These are phyloP conservation scores for Lordiphosa andalusiaca DNA, from an alignment of 2,888 invertebrate genomes.

Conservation along the genomic window DNA sequence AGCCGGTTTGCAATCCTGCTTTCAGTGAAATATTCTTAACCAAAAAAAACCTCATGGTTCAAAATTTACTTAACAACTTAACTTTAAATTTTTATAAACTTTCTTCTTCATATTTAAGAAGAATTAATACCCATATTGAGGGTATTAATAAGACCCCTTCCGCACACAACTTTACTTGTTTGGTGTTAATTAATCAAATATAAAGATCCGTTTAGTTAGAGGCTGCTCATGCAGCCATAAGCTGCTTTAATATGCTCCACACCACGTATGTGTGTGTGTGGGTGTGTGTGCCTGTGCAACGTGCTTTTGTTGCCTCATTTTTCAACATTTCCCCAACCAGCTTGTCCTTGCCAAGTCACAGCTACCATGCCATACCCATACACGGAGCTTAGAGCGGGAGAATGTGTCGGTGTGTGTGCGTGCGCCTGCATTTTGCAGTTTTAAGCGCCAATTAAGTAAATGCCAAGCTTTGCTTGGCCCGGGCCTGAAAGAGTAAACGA, in stretches of 20 bases:
- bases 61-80: too few relatives aligned
- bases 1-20: too few relatives aligned
- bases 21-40: too few relatives aligned
- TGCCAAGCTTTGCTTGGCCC: slow-evolving; percentile 32
- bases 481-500: not conserved
- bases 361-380: not conserved
- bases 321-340: slow-evolving; percentile 45
- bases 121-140: too few relatives aligned
- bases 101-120: too few relatives aligned
- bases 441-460: slow-evolving; percentile 67
- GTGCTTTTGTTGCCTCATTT: slow-evolving; percentile 49
- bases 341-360: slow-evolving; percentile 36
- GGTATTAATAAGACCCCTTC: too few relatives aligned
- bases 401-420: slow-evolving; percentile 4
- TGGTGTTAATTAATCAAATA: too few relatives aligned
- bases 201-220: too few relatives aligned
- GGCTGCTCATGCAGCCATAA: slow-evolving; percentile 6
- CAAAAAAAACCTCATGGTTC: not conserved
- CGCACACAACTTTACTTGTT: too few relatives aligned
- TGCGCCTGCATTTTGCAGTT: slow-evolving; percentile 46
- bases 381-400: not conserved
- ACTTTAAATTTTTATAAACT: too few relatives aligned
- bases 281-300: slow-evolving; percentile 16
- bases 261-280: slow-evolving; percentile 1
- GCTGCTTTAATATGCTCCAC: slow-evolving; percentile 16